Conservation (phyloP, 2,888 invertebrate species). For the Lasioglossum figueresi region DNA sequence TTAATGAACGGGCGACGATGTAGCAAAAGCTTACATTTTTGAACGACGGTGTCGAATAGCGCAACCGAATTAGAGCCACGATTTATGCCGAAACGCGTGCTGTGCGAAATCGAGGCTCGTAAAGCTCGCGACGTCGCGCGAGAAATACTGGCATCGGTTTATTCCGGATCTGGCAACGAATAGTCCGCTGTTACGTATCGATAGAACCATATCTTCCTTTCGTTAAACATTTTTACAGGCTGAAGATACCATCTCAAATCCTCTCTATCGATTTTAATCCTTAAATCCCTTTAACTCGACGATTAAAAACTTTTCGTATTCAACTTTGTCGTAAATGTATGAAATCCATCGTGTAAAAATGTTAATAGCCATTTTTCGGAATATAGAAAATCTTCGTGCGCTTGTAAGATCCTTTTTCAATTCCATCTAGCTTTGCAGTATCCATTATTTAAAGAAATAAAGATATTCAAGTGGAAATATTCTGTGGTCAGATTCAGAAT, state of each 20-base stretch:
- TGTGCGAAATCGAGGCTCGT: background rate
- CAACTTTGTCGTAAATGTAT: background rate
- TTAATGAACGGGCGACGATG: background rate
- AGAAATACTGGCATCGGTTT: background rate
- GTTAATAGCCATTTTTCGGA: background rate
- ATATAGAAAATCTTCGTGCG: background rate
- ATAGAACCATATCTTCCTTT: background rate
- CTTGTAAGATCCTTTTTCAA: background rate
- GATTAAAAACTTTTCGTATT: background rate
- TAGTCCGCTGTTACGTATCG: background rate
- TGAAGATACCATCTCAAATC: background rate
- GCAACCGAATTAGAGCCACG: background rate
- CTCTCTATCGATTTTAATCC: background rate
- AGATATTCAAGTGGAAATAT: background rate
- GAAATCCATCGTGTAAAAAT: background rate
- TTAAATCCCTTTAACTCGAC: background rate
- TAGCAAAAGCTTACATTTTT: slow-evolving; percentile 11
- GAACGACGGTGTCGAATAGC: background rate
- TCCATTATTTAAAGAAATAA: background rate
- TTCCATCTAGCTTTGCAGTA: background rate
- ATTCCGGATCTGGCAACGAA: background rate
- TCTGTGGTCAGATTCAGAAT: background rate
- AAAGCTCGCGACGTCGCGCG: background rate
- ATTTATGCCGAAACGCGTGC: slow-evolving; percentile 10
- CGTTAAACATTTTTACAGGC: too few relatives aligned